Evolutionary conservation across 1,140 invertebrate species (phyloP).

Genomic region (Hirudo medicinalis): DNA sequence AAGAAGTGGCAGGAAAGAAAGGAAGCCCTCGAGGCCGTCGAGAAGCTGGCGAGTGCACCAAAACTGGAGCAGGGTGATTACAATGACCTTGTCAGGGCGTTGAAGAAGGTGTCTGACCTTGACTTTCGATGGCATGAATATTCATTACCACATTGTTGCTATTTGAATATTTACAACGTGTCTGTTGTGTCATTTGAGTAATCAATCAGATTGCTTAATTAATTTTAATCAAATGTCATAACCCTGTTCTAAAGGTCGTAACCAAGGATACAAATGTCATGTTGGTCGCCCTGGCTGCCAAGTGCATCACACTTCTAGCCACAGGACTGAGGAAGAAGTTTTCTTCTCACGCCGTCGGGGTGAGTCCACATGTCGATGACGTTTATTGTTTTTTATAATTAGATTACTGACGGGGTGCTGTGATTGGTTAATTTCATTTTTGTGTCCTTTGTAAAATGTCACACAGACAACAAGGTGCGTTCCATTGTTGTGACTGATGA

Average conservation of each 20-base stretch:
- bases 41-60: constrained; percentile 57
- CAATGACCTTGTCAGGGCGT: constrained; percentile 65
- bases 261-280: constrained; percentile 91
- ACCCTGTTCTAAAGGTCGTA: constrained; percentile 40
- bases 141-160: background rate
- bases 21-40: constrained; percentile 66
- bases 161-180: background rate
- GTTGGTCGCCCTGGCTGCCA: constrained; percentile 70
- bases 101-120: constrained; percentile 63
- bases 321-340: constrained; percentile 77
- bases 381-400: background rate
- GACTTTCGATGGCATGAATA: constrained; percentile 9
- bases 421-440: no score
- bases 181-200: background rate
- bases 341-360: constrained; percentile 55
- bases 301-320: constrained; percentile 69
- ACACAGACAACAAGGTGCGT: no score
- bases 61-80: constrained; percentile 83
- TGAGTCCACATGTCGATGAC: constrained; percentile 21
- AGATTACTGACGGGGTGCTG: background rate
- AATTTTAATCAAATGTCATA: background rate
- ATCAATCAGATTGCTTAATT: background rate
- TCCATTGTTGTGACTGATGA: no score
- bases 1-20: constrained; percentile 97
- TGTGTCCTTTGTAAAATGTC: no score